phyloP scores from a whole-genome alignment of 2,888 invertebrate genomes.

The Cephus runcator region DNA sequence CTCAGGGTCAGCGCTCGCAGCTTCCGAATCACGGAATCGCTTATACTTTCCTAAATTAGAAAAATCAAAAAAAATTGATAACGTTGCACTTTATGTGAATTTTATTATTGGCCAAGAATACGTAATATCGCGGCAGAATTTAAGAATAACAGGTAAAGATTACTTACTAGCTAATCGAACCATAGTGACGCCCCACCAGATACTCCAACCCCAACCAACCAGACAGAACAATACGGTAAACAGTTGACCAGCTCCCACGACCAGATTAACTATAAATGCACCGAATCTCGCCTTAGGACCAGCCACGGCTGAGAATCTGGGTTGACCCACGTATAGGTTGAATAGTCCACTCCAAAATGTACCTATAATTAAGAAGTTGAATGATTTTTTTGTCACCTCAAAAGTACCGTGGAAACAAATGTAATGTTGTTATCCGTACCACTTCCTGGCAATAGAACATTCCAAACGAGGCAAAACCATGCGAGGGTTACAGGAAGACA shows the following conservation, averaged over 20 bases:
- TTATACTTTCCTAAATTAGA: conserved; percentile 56
- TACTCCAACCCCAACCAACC: conserved; percentile 98
- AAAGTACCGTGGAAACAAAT: background rate
- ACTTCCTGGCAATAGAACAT: conserved; percentile 81
- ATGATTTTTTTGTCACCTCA: background rate
- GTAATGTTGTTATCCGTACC: conserved; percentile 67
- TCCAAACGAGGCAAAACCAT: conserved; percentile 87
- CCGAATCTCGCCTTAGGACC: conserved; percentile 81
- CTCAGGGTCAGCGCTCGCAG: conserved; percentile 54
- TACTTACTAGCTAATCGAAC: conserved; percentile 87
- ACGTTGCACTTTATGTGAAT: background rate
- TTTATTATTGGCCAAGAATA: background rate
- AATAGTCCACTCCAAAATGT: conserved; percentile 90
- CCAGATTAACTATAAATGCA: conserved; percentile 84
- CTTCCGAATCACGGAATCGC: conserved; percentile 59
- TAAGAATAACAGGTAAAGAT: background rate
- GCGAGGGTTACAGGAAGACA: conserved; percentile 88
- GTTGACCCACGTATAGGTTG: conserved; percentile 89
- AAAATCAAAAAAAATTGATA: conserved; percentile 10
- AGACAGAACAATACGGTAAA: conserved; percentile 95
- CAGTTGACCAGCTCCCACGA: conserved; percentile 89
- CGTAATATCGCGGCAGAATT: background rate
- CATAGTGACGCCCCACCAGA: conserved; percentile 97
- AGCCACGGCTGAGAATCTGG: conserved; percentile 85
- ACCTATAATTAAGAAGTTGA: conserved; percentile 70